phyloP scores from a whole-genome alignment of 2,113 vertebrate genomes.

The Bos javanicus region DNA sequence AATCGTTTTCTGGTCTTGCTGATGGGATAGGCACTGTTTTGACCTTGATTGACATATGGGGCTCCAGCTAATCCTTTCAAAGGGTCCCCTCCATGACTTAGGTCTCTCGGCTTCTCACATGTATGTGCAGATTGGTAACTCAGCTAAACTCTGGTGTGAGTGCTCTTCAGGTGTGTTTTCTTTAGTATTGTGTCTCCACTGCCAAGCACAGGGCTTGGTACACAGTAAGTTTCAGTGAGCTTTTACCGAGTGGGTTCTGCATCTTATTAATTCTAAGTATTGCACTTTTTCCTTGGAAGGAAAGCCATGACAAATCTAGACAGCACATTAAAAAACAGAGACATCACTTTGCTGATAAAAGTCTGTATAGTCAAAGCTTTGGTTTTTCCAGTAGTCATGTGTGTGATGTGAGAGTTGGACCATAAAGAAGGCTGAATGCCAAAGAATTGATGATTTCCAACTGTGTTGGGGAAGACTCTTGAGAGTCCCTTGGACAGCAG shows the following conservation, averaged over 20 bases:
- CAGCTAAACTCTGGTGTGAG: neutral
- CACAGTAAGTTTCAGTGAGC: neutral
- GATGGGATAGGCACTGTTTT: neutral
- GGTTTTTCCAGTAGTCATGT: neutral
- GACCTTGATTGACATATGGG: neutral
- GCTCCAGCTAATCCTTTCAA: neutral
- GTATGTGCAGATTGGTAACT: rapidly evolving
- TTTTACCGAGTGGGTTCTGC: no score
- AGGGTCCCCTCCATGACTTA: neutral
- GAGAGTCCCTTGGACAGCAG: neutral
- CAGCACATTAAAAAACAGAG: neutral
- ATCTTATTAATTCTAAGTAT: neutral
- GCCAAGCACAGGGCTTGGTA: rapidly evolving
- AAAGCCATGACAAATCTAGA: neutral
- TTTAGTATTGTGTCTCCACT: neutral
- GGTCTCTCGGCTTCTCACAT: neutral
- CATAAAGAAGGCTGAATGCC: neutral
- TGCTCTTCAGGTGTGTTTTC: neutral
- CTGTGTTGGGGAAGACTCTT: neutral
- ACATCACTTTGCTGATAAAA: neutral
- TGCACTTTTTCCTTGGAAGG: neutral
- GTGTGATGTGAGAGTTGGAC: neutral
- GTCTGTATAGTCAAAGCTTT: neutral
- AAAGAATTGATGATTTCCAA: neutral
- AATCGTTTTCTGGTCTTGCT: neutral